These are phyloP conservation scores for Penaeus monodon DNA, from an alignment of 2,888 invertebrate species.

Conservation along the genomic window DNA sequence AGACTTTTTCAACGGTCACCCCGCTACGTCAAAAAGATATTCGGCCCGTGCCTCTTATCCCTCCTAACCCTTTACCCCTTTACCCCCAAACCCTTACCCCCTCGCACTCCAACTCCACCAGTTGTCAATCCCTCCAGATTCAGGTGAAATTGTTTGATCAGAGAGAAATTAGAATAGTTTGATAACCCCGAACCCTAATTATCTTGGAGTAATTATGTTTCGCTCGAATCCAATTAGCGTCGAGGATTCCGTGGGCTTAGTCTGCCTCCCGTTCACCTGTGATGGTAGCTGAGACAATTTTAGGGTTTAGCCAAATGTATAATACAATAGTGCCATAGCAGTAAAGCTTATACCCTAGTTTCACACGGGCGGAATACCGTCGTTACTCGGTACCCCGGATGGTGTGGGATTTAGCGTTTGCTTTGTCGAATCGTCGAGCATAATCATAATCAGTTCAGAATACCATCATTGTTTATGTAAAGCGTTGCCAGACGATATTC, in stretches of 20 bases:
- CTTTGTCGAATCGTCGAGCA: too few species aligned
- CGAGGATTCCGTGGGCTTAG: conserved; percentile 46
- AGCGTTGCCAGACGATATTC: too few species aligned
- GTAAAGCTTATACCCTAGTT: too few species aligned
- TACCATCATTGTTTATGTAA: too few species aligned
- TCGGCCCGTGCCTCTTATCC: neutral
- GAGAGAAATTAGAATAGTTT: conserved; percentile 53
- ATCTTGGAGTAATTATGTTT: conserved; percentile 46
- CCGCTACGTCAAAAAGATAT: too few species aligned
- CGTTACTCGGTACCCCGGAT: too few species aligned
- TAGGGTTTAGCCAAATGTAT: neutral
- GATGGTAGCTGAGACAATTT: neutral
- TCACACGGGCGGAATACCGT: too few species aligned
- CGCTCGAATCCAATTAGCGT: conserved; percentile 43
- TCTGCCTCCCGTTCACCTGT: conserved; percentile 35
- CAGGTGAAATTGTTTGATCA: conserved; percentile 50
- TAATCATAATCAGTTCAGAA: too few species aligned
- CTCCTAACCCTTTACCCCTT: conserved; percentile 15
- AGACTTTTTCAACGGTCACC: too few species aligned
- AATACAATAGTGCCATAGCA: neutral
- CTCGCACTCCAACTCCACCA: conserved; percentile 12
- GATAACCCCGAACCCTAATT: conserved; percentile 41
- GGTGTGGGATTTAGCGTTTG: too few species aligned
- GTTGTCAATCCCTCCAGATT: conserved; percentile 44
- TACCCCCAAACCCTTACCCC: conserved; percentile 24